These are phyloP conservation scores for Eulemur rubriventer DNA, from an alignment of 2,797 vertebrate species.

Conservation along the genomic window DNA sequence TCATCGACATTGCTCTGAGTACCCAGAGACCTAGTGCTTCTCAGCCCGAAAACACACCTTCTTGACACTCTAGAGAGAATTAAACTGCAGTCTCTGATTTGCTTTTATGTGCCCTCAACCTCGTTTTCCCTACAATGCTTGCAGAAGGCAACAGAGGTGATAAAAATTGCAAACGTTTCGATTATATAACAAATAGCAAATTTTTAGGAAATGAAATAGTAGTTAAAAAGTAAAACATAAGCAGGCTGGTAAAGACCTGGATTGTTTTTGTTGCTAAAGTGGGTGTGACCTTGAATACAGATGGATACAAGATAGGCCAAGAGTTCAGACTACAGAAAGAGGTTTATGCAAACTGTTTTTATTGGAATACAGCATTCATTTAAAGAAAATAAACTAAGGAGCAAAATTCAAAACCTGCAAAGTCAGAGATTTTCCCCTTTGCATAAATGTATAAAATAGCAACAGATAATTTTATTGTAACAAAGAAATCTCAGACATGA, in stretches of 20 bases:
- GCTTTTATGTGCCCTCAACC: conserved; percentile 22
- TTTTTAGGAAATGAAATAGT: neutral
- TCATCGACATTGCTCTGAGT: conserved; percentile 47
- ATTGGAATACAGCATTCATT: neutral
- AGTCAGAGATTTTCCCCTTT: neutral
- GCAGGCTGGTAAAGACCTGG: neutral
- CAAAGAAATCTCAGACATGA: neutral
- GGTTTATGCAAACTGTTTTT: neutral
- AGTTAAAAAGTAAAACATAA: conserved; percentile 8
- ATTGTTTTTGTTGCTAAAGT: neutral
- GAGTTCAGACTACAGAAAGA: neutral
- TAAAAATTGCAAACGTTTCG: neutral
- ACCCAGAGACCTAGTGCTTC: neutral
- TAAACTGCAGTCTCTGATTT: conserved; percentile 11
- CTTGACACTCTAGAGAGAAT: neutral
- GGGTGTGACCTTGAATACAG: neutral
- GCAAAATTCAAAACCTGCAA: neutral
- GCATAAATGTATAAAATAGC: neutral
- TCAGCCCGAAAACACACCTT: neutral
- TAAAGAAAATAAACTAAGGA: neutral
- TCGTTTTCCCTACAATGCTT: neutral
- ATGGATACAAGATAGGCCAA: neutral
- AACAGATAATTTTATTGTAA: neutral
- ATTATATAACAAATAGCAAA: neutral
- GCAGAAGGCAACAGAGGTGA: neutral